Percentiles rank a stretch among this genome's conserved stretches.
Evolutionary conservation across 2,888 invertebrate genomes (phyloP).

Genomic region (Psococerastis gibbosa): DNA sequence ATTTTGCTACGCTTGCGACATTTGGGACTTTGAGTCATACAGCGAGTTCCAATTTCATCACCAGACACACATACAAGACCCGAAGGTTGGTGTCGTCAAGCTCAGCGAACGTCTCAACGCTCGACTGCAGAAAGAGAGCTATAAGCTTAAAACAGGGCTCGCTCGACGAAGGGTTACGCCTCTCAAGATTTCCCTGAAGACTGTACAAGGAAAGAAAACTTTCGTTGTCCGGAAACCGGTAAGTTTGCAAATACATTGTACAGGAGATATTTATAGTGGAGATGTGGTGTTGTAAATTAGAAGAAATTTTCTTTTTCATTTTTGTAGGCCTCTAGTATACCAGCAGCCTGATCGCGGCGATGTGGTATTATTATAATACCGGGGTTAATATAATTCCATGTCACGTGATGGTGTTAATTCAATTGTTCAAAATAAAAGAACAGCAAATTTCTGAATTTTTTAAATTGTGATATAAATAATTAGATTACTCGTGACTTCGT

Average conservation of each 20-base stretch:
- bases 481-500: no score
- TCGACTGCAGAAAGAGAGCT: neutral
- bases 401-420: no score
- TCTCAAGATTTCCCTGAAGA: conserved; percentile 2
- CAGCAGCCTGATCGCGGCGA: no score
- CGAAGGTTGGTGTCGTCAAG: neutral
- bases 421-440: no score
- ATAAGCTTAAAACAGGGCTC: neutral
- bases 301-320: no score
- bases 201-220: neutral
- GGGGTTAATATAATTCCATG: no score
- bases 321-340: no score
- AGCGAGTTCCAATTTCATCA: conserved; percentile 6
- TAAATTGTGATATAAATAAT: no score
- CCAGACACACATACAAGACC: neutral
- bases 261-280: no score
- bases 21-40: neutral
- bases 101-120: neutral
- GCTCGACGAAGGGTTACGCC: conserved; percentile 1
- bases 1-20: neutral
- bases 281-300: no score
- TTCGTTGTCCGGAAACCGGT: neutral
- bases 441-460: no score
- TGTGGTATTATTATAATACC: no score
- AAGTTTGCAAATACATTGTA: neutral